These are phyloP conservation scores for Festucalex cinctus DNA, from an alignment of 2,113 vertebrate species.

Conservation along the genomic window DNA sequence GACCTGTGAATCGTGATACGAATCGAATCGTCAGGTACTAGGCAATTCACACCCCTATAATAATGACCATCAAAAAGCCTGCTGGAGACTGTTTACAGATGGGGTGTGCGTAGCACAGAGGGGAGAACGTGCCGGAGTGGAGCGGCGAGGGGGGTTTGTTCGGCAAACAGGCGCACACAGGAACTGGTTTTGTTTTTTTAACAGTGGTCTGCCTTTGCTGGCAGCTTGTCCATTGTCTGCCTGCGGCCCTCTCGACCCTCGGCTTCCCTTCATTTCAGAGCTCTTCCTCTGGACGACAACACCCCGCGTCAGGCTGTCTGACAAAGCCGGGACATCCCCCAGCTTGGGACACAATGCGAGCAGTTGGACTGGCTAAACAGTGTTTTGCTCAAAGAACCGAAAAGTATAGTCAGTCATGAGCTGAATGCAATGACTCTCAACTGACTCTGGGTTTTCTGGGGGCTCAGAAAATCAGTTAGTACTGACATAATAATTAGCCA, in stretches of 20 bases:
- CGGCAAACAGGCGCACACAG: constrained; percentile 35
- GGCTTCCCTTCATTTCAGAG: constrained; percentile 68
- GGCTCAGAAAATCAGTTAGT: no score
- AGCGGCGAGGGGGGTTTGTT: constrained; percentile 11
- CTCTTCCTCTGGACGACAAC: constrained; percentile 72
- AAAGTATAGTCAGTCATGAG: background rate
- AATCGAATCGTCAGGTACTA: no score
- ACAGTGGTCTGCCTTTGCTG: constrained; percentile 32
- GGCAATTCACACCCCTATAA: background rate
- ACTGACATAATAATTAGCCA: no score
- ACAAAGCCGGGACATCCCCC: constrained; percentile 50
- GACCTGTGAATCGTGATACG: no score
- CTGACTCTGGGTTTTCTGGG: no score
- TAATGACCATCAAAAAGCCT: constrained; percentile 1
- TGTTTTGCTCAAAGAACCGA: background rate
- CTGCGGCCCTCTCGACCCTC: constrained; percentile 55
- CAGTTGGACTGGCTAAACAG: background rate
- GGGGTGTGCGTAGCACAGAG: constrained; percentile 11
- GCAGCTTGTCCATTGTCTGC: constrained; percentile 57
- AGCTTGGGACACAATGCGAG: background rate
- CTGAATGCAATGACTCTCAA: background rate
- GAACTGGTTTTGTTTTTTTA: constrained; percentile 51
- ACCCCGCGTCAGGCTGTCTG: constrained; percentile 68
- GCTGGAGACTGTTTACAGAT: constrained; percentile 26
- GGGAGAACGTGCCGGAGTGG: constrained; percentile 36